phyloP scores from a whole-genome alignment of 2,113 vertebrate genomes.

The Emydocephalus ijimae region DNA sequence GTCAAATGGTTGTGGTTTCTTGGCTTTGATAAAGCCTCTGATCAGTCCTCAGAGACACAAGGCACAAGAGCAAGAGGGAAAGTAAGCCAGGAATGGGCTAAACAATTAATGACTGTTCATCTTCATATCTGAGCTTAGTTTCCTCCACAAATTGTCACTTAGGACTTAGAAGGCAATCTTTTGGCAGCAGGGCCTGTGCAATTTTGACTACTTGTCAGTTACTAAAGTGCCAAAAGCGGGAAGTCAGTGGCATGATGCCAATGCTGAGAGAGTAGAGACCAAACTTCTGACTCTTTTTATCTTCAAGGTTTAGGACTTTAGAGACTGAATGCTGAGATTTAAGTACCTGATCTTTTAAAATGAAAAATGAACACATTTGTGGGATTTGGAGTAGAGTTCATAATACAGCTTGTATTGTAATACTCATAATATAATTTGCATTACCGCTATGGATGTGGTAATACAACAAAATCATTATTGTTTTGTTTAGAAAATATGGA shows the following conservation, averaged over 20 bases:
- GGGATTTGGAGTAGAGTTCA: neutral
- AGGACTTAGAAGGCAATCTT: neutral
- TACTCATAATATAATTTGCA: neutral
- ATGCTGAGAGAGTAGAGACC: neutral
- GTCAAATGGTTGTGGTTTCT: neutral
- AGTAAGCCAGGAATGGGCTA: neutral
- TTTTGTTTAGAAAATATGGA: neutral
- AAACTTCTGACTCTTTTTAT: neutral
- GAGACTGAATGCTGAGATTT: neutral
- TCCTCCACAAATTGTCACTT: neutral
- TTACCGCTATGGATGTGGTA: neutral
- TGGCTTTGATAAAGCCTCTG: neutral
- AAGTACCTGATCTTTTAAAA: neutral
- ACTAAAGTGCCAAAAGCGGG: neutral
- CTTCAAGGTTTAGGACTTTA: neutral
- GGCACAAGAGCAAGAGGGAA: neutral
- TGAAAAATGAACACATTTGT: neutral
- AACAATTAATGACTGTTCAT: neutral
- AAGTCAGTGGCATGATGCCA: neutral
- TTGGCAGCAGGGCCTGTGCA: neutral
- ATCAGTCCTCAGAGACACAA: neutral
- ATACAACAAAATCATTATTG: neutral
- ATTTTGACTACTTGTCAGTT: neutral
- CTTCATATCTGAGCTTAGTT: neutral
- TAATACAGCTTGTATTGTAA: neutral